Evolutionary conservation across 2,113 vertebrate species (phyloP), one percentile per base, ranked within the genome.

Genomic region (Scomber japonicus): DNA sequence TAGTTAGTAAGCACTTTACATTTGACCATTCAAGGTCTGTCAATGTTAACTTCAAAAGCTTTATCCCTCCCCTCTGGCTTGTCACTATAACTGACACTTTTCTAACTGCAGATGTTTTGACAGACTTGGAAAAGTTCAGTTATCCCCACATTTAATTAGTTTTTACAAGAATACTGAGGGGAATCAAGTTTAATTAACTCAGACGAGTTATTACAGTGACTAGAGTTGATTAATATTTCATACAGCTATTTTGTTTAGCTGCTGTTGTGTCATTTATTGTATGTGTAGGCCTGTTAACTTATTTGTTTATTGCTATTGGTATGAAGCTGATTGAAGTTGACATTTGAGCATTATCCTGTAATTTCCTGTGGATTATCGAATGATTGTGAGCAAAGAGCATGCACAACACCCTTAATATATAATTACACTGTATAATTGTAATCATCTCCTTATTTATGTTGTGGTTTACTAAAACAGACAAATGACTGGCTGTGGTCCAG

Each of bases 161-260:
- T 88, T 72, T 54, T 85, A 77, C 63, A 80, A 60, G 70, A 85
- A 83, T 73, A 62, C 78, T 66, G 45, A 76, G 45, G 82, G 81
- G 80, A 84, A 82, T 86, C 67, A 60, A 71, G 63, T 87, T 85
- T 88, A 90, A 92, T 92, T 90, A 92, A 82, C 77, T 85, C 30
- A 17, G 63, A 75, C 57, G 17, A 88, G 81, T 83, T 80, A 87
- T 87, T 79, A 54, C 71, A 80, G 53, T 61, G 50, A 55, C 48
- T 73, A 24, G 10, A 87, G 49, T 56, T 88, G 69, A 87, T 87
- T 81, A 79, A 73, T 78, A 46, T 73, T 75, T 78, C 24, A 60
- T 63, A 70, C 16, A 46, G 57, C 56, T 24, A 56, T 65, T 67
- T 44, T 83, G 46, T 75, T 69, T 45, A 51, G 49, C 68, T 84